These are phyloP conservation scores for Coracopsis vasa DNA, from an alignment of 2,113 vertebrate genomes.

Conservation along the genomic window DNA sequence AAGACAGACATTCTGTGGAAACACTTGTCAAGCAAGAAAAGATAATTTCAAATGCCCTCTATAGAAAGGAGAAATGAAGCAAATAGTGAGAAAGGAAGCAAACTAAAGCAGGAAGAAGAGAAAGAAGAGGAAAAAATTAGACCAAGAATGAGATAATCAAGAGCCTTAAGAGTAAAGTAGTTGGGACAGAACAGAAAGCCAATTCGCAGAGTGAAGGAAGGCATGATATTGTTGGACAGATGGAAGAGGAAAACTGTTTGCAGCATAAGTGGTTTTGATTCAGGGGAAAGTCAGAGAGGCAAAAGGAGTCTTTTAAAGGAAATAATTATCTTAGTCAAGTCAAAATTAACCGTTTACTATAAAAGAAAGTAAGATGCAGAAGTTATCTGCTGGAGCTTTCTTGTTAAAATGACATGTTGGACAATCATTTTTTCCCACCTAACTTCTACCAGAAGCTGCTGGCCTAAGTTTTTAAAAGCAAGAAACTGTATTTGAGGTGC, in stretches of 20 bases:
- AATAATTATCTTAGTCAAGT: neutral
- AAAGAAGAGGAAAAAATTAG: neutral
- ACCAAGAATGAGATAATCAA: constrained; percentile 18
- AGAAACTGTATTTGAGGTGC: neutral
- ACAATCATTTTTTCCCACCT: neutral
- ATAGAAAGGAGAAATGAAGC: neutral
- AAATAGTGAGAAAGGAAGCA: neutral
- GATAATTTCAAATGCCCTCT: neutral
- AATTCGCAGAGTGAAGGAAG: constrained; percentile 3
- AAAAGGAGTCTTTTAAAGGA: constrained; percentile 25
- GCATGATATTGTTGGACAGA: neutral
- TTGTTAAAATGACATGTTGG: neutral
- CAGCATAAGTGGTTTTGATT: neutral
- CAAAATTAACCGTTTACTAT: neutral
- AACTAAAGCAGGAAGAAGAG: neutral
- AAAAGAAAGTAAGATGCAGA: neutral
- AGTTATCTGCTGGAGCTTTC: neutral
- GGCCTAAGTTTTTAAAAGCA: neutral
- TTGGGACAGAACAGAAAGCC: neutral
- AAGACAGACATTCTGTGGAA: neutral
- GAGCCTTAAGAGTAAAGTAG: neutral
- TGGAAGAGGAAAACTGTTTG: constrained; percentile 16
- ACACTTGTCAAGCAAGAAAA: neutral
- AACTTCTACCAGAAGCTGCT: neutral
- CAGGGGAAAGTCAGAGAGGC: neutral